Evolutionary conservation across 1,140 invertebrate species (phyloP).

Genomic region (Rhopalosiphum maidis): DNA sequence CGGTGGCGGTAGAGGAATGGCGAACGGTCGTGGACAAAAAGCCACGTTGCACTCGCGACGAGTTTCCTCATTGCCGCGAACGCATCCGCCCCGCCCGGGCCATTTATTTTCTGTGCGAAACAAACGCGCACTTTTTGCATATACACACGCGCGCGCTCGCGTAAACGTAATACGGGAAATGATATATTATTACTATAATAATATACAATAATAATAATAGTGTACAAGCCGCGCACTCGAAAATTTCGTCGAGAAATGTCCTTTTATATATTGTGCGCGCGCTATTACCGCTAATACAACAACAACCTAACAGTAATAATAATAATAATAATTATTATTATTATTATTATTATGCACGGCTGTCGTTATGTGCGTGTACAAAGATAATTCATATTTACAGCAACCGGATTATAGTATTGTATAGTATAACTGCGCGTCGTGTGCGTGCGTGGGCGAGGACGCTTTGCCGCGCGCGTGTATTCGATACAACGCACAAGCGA

Average conservation of each 20-base stretch:
- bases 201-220: neutral
- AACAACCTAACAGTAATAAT: neutral
- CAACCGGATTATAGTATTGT: neutral
- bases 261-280: neutral
- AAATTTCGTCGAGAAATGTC: slow-evolving; percentile 18
- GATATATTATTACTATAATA: neutral
- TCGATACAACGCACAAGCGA: neutral
- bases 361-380: neutral
- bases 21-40: slow-evolving; percentile 41
- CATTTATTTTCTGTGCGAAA: slow-evolving; percentile 42
- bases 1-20: neutral
- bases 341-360: slow-evolving; percentile 5
- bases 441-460: neutral
- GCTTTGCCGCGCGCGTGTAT: neutral
- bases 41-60: neutral
- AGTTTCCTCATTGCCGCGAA: slow-evolving; percentile 8
- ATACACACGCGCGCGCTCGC: too few relatives aligned
- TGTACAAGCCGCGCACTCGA: neutral
- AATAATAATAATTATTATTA: neutral
- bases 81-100: slow-evolving; percentile 23
- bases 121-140: slow-evolving; percentile 42
- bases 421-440: neutral
- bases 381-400: slow-evolving; percentile 17
- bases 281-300: neutral
- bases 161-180: neutral